These are phyloP conservation scores for Luidia sarsii DNA, from an alignment of 53 echinoderm and acorn worm genomes.

Conservation along the genomic window DNA sequence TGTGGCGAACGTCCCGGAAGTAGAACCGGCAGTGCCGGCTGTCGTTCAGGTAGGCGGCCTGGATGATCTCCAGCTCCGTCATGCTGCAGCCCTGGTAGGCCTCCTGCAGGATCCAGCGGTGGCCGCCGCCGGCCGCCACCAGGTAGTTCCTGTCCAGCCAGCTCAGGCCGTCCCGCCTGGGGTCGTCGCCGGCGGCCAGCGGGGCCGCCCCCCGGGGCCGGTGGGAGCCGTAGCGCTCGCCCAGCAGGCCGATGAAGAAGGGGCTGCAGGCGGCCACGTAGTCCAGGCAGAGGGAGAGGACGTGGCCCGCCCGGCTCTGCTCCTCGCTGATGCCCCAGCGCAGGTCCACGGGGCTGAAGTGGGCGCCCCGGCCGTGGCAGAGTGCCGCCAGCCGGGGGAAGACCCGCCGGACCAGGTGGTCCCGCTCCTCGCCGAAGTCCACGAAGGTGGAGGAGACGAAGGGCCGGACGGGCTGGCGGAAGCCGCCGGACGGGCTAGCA, in stretches of 20 bases:
- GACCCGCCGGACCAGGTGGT: slow-evolving; percentile 77
- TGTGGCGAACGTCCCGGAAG: slow-evolving; percentile 78
- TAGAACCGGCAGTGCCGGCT: slow-evolving; percentile 82
- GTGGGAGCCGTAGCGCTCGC: slow-evolving; percentile 90
- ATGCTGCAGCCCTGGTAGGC: slow-evolving; percentile 89
- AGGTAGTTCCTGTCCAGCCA: slow-evolving; percentile 93
- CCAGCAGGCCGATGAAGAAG: slow-evolving; percentile 93
- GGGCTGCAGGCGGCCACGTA: slow-evolving; percentile 87
- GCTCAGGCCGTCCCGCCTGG: not conserved
- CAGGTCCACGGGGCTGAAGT: slow-evolving; percentile 90
- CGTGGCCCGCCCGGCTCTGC: slow-evolving; percentile 80
- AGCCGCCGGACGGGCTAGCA: slow-evolving; percentile 65
- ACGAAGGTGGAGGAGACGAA: slow-evolving; percentile 95
- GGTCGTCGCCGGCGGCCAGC: slow-evolving; percentile 40
- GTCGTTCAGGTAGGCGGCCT: slow-evolving; percentile 90
- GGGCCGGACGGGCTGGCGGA: slow-evolving; percentile 83
- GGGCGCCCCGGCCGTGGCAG: slow-evolving; percentile 76
- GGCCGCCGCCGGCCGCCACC: slow-evolving; percentile 82
- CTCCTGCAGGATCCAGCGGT: slow-evolving; percentile 88
- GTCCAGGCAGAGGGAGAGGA: slow-evolving; percentile 87
- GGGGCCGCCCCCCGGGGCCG: slow-evolving; percentile 60
- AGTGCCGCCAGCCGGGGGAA: slow-evolving; percentile 86
- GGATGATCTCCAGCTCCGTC: slow-evolving; percentile 92
- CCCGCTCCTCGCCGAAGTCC: slow-evolving; percentile 90
- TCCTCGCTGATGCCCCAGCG: slow-evolving; percentile 92